phyloP scores from a whole-genome alignment of 2,888 invertebrate genomes.

The Dryadula phaetusa region DNA sequence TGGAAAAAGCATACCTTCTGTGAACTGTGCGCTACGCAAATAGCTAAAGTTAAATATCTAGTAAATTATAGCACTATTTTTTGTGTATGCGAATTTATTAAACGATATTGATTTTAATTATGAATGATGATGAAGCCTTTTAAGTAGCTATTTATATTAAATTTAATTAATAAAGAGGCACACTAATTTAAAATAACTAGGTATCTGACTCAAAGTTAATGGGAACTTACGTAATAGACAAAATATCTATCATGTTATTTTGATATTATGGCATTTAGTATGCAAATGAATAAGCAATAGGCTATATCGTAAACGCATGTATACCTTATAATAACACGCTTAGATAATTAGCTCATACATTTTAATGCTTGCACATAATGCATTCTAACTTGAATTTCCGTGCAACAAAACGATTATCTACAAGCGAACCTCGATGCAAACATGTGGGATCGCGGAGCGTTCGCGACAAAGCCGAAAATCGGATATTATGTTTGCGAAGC shows the following conservation, averaged over 20 bases:
- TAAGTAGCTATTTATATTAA: no score
- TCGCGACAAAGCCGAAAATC: slow-evolving; percentile 49
- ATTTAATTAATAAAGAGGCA: no score
- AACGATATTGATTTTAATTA: no score
- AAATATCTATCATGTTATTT: no score
- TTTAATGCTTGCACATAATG: slow-evolving; percentile 3
- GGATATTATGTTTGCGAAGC: slow-evolving; percentile 52
- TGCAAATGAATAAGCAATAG: no score
- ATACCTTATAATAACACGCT: not conserved
- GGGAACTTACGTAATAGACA: no score
- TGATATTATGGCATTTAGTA: no score
- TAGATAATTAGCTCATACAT: slow-evolving; percentile 12
- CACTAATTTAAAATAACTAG: no score
- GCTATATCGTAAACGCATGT: not conserved
- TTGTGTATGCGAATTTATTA: no score
- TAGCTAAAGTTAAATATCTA: not conserved
- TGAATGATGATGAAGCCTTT: no score
- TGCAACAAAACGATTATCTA: slow-evolving; percentile 27
- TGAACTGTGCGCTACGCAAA: not conserved
- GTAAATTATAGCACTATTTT: no score
- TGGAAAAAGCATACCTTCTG: not conserved
- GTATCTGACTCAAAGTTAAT: no score
- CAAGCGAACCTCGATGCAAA: slow-evolving; percentile 32
- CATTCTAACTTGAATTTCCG: slow-evolving; percentile 29
- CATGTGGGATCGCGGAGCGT: slow-evolving; percentile 31